phyloP scores from a whole-genome alignment of 2,113 vertebrate genomes.

The Plectropomus leopardus region DNA sequence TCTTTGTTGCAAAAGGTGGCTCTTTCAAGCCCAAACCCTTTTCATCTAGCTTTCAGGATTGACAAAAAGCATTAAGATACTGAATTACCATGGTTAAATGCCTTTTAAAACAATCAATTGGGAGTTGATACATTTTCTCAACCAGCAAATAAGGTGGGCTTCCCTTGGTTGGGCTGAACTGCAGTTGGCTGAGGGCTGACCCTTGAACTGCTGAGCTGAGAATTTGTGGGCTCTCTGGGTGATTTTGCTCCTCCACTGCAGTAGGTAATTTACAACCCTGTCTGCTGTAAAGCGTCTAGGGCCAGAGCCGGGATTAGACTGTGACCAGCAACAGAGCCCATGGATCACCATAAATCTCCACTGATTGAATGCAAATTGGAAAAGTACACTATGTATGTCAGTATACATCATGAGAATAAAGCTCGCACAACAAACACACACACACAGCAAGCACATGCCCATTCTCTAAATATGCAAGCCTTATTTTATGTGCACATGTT shows the following conservation, averaged over 20 bases:
- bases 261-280: constrained; percentile 80
- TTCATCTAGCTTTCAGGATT: not conserved
- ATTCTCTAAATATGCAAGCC: constrained; percentile 64
- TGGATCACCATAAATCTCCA: constrained; percentile 80
- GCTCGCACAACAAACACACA: constrained; percentile 40
- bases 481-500: constrained; percentile 61
- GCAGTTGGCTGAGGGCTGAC: constrained; percentile 58
- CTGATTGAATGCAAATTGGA: constrained; percentile 86
- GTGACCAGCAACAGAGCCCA: constrained; percentile 73
- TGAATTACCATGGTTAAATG: constrained; percentile 14
- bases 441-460: constrained; percentile 24
- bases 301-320: constrained; percentile 77
- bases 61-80: constrained; percentile 19
- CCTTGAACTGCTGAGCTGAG: constrained; percentile 77
- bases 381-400: constrained; percentile 75
- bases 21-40: not conserved
- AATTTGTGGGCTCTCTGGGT: constrained; percentile 64
- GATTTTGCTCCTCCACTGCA: constrained; percentile 67
- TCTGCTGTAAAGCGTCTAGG: constrained; percentile 73
- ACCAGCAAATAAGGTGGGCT: constrained; percentile 24
- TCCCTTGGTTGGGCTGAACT: constrained; percentile 33
- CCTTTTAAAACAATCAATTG: constrained; percentile 45
- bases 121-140: constrained; percentile 20
- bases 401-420: constrained; percentile 80
- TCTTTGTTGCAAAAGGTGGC: not conserved